Evolutionary conservation across 2,113 vertebrate species (phyloP).

Genomic region (Murina feae): DNA sequence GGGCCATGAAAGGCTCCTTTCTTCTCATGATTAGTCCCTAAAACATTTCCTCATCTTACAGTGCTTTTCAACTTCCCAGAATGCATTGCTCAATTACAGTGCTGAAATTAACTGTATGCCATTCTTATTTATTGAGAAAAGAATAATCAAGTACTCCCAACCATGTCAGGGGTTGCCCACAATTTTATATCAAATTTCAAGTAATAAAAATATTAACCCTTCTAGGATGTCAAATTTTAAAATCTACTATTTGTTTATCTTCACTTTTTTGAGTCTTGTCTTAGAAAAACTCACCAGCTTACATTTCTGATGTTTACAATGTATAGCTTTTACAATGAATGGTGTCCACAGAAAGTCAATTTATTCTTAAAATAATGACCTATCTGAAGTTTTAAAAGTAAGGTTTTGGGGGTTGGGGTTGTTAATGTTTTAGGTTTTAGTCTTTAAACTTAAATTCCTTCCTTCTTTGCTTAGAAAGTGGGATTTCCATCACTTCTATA

Average conservation of each 20-base stretch:
- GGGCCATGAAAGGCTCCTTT: slow-evolving; percentile 91
- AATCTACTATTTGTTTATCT: slow-evolving; percentile 26
- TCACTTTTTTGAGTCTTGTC: not conserved
- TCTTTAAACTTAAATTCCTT: slow-evolving; percentile 42
- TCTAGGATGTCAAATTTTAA: slow-evolving; percentile 62
- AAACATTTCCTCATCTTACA: slow-evolving; percentile 93
- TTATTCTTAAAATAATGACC: slow-evolving; percentile 40
- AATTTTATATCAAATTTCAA: slow-evolving; percentile 85
- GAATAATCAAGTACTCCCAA: slow-evolving; percentile 84
- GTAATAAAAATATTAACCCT: slow-evolving; percentile 82
- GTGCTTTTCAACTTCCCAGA: slow-evolving; percentile 88
- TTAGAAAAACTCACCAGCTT: not conserved
- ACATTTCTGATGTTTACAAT: not conserved
- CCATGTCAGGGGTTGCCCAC: slow-evolving; percentile 82
- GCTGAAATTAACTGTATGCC: slow-evolving; percentile 90
- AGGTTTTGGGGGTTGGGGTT: not conserved
- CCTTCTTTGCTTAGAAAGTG: slow-evolving; percentile 1
- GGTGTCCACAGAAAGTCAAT: not conserved
- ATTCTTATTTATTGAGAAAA: slow-evolving; percentile 87
- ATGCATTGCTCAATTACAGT: slow-evolving; percentile 90
- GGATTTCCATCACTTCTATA: not conserved
- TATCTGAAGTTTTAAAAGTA: not conserved
- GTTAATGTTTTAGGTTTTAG: not conserved
- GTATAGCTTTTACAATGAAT: not conserved
- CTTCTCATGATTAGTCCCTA: slow-evolving; percentile 92